Base-by-base conservation (phyloP, 2,888 invertebrate genomes). In the Penaeus monodon region DNA sequence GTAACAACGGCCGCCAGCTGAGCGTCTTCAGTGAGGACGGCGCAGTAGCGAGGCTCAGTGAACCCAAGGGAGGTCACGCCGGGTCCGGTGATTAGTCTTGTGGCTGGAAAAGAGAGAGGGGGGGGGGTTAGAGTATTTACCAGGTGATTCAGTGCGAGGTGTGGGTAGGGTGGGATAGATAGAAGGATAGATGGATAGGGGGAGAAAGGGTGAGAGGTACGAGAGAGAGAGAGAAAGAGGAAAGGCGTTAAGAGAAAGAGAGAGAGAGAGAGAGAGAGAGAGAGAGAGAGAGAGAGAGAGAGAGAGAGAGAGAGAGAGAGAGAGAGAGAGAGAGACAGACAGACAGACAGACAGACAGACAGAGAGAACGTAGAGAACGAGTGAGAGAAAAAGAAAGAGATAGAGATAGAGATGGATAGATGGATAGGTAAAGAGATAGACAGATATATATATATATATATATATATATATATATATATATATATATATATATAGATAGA, bases 1-100 rank as follows among this genome's bases (percentile, higher is more conserved):
- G 97, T 93, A 49, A 98, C 96, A 24, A 96, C 96, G 0, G 96
- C 95, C 90, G 97, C 97, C 33, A 96, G 92, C 10, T 95, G 93
- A 2, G 95, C 95, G 93, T 97, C 96, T 93, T 99, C 99, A 7
- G 95, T 94, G 88, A 99, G 94, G 0, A 95, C 95, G 2, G 96
- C 95, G 33, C 95, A 94, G 93, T 97, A 98, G 92, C 95, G 95
- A 14, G 94, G 88, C 84, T 86, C 86, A 10, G 57, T 44, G 88
- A 88, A 88, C 64, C 79, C 74, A 68, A 88, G 79, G 29, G 86
- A 84, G 4, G 84, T 84, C 24, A 49, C 76, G 8, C 81, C 84
- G 3, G 73, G 57, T 38, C 81, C 88, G 6, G 80, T 68, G 68
- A 88, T 29, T 38, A 88, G 88, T 17, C 88, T 80, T 14, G 88